Evolutionary conservation across 1,140 invertebrate genomes (phyloP).

Genomic region (Chironomus tepperi): DNA sequence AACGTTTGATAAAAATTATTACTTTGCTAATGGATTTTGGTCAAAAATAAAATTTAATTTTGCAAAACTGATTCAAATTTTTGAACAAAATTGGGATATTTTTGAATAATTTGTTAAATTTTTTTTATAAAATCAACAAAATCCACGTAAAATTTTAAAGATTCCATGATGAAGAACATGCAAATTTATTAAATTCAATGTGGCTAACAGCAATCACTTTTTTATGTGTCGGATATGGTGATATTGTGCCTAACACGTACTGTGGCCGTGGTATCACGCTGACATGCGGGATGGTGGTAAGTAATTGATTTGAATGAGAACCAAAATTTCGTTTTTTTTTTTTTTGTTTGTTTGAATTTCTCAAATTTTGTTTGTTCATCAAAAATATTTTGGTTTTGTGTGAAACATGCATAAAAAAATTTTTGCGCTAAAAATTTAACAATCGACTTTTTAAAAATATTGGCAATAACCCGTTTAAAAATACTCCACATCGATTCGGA

Average conservation of each 20-base stretch:
- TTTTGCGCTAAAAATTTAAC: too few species aligned
- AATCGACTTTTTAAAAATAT: background rate
- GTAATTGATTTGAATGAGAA: conserved; percentile 39
- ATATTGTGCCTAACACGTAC: conserved; percentile 92
- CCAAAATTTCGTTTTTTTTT: too few species aligned
- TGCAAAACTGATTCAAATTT: background rate
- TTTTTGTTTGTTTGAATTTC: too few species aligned
- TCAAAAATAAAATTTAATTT: too few species aligned
- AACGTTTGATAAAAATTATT: too few species aligned
- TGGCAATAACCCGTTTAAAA: background rate
- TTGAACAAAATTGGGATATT: too few species aligned
- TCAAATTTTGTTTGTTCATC: too few species aligned
- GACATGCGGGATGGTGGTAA: conserved; percentile 88
- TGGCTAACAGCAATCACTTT: conserved; percentile 89
- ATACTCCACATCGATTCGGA: background rate
- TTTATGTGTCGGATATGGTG: conserved; percentile 70
- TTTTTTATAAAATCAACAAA: background rate
- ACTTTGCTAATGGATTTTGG: too few species aligned
- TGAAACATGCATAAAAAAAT: too few species aligned
- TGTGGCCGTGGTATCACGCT: conserved; percentile 86
- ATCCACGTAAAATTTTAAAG: conserved; percentile 40
- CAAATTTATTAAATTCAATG: conserved; percentile 86
- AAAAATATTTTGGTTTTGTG: too few species aligned
- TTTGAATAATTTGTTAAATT: background rate
- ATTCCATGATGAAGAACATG: conserved; percentile 79